Evolutionary conservation across 2,113 vertebrate species (phyloP).

Genomic region (Megaceryle maxima): DNA sequence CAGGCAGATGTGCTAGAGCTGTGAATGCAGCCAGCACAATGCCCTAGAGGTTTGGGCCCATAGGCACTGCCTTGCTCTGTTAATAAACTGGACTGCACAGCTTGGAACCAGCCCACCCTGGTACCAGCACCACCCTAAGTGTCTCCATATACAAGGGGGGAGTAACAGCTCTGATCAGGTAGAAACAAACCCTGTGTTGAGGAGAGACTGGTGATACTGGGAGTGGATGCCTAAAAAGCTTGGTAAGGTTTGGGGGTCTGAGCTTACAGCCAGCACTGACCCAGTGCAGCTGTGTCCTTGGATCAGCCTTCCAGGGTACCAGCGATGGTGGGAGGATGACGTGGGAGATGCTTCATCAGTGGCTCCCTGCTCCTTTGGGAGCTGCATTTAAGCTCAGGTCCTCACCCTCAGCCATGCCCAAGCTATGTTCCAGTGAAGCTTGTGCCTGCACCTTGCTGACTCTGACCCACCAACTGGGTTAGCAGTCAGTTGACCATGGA

Average conservation of each 20-base stretch:
- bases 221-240: background rate
- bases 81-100: background rate
- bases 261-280: background rate
- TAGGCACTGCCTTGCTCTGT: background rate
- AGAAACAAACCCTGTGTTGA: background rate
- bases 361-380: background rate
- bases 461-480: background rate
- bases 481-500: background rate
- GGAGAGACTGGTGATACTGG: background rate
- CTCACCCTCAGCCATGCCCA: background rate
- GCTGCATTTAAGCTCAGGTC: background rate
- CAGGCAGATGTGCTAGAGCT: background rate
- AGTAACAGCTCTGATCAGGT: background rate
- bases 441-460: background rate
- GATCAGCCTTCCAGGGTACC: background rate
- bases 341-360: background rate
- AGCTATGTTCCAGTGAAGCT: background rate
- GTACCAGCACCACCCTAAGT: background rate
- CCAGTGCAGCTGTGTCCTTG: background rate
- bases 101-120: background rate
- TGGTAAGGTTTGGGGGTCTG: background rate
- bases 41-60: background rate
- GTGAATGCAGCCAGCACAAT: rapidly evolving
- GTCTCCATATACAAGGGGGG: background rate
- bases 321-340: background rate